phyloP scores from a whole-genome alignment of 1,140 invertebrate genomes.

The Potamilus streckersoni region DNA sequence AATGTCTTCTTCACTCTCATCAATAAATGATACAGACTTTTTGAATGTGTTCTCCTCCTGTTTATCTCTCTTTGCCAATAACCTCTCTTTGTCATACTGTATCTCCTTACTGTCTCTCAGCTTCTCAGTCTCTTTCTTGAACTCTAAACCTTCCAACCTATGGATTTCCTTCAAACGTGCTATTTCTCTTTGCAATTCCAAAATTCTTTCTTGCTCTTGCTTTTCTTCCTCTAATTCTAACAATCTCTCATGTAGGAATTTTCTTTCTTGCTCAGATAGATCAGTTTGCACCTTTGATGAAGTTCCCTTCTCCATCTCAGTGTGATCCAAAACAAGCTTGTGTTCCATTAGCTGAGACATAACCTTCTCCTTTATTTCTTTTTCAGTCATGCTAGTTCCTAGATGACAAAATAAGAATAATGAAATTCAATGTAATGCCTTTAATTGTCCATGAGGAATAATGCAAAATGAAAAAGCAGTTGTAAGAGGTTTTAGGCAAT shows the following conservation, averaged over 20 bases:
- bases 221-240: conserved; percentile 10
- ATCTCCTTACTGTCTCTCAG: conserved; percentile 6
- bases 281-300: not conserved
- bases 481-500: no score
- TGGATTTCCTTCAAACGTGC: conserved; percentile 19
- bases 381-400: conserved; percentile 52
- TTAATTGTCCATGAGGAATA: no score
- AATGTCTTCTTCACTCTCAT: conserved; percentile 25
- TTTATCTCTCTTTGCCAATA: conserved; percentile 47
- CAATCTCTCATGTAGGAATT: not conserved
- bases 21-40: conserved; percentile 49
- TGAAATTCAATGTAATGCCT: no score
- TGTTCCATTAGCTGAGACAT: conserved; percentile 50
- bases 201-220: conserved; percentile 11
- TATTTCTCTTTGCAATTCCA: conserved; percentile 23
- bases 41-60: conserved; percentile 51
- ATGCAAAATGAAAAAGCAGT: no score
- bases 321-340: conserved; percentile 24
- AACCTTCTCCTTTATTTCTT: conserved; percentile 56
- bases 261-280: conserved; percentile 4
- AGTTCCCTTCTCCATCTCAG: conserved; percentile 33
- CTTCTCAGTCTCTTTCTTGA: conserved; percentile 9
- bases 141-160: conserved; percentile 5
- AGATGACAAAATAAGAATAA: conserved; percentile 14
- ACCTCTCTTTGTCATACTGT: conserved; percentile 21